Evolutionary conservation across 2,113 vertebrate species (phyloP).

Genomic region (Amphiprion percula): DNA sequence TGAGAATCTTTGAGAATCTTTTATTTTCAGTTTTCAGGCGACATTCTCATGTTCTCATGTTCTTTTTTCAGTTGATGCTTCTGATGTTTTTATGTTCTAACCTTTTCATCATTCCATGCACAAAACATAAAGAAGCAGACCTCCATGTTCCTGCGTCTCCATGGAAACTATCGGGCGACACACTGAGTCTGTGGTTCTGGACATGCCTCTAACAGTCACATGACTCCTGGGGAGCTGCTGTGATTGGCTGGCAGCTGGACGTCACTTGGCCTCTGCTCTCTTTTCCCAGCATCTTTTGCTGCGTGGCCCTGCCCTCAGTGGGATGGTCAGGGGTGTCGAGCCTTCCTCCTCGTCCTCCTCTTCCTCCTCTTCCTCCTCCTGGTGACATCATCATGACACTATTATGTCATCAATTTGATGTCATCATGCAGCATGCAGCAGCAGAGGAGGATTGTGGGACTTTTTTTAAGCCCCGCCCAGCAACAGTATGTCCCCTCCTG

Average conservation of each 20-base stretch:
- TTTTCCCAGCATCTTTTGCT: conserved; percentile 64
- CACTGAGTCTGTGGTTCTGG: conserved; percentile 5
- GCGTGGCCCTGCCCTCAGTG: conserved; percentile 74
- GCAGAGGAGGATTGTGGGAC: conserved; percentile 50
- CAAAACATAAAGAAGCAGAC: conserved; percentile 46
- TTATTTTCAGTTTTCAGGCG: conserved; percentile 48
- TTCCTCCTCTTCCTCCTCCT: not conserved
- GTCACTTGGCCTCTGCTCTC: conserved; percentile 10
- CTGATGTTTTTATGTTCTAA: conserved; percentile 24
- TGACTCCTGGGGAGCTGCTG: conserved; percentile 47
- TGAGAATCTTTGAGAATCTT: conserved; percentile 36
- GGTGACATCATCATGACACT: conserved; percentile 43
- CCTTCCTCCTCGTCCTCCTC: conserved; percentile 39
- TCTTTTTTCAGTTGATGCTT: conserved; percentile 38
- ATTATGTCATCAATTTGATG: conserved; percentile 28
- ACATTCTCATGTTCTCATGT: conserved; percentile 42
- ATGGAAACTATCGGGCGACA: conserved; percentile 34
- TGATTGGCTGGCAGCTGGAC: conserved; percentile 48
- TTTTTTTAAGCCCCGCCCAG: conserved; percentile 63
- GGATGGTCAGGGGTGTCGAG: conserved; percentile 57
- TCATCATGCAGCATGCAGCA: conserved; percentile 72
- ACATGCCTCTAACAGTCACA: conserved; percentile 37
- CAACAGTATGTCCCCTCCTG: conserved; percentile 21
- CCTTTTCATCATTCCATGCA: conserved; percentile 59
- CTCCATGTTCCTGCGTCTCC: conserved; percentile 36